A percentile compares a stretch with the other conserved stretches of the same genome.
Conservation (phyloP, 2,888 invertebrate genomes). For the Tetramorium bicarinatum region DNA sequence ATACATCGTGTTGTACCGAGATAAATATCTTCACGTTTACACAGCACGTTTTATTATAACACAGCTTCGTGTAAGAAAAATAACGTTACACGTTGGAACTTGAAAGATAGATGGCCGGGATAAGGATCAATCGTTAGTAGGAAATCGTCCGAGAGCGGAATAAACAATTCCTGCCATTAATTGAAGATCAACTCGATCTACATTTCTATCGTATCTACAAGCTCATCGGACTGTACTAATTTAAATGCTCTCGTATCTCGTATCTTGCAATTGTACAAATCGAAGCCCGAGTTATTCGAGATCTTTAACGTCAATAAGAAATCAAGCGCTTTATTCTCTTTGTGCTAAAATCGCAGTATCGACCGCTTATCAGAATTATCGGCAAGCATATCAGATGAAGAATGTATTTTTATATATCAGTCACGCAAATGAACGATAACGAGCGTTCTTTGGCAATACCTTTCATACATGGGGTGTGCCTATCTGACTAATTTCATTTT, state of each 20-base stretch:
- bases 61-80: neutral
- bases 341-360: neutral
- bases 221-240: constrained; percentile 3
- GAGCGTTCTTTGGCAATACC: neutral
- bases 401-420: neutral
- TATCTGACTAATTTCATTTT: neutral
- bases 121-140: neutral
- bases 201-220: neutral
- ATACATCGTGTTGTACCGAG: neutral
- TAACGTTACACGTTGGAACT: neutral
- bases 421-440: constrained; percentile 10
- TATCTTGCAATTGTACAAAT: neutral
- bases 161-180: constrained; percentile 1
- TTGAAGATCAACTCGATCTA: neutral
- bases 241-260: neutral
- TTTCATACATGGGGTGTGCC: neutral
- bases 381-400: neutral
- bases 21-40: constrained; percentile 3
- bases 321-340: neutral
- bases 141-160: neutral
- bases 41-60: neutral
- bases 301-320: constrained; percentile 6
- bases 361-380: constrained; percentile 27
- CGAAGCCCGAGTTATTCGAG: neutral
- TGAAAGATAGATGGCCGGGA: neutral